Base-by-base conservation (phyloP, 2,888 invertebrate species). In the Liopterus haemorrhoidalis region DNA sequence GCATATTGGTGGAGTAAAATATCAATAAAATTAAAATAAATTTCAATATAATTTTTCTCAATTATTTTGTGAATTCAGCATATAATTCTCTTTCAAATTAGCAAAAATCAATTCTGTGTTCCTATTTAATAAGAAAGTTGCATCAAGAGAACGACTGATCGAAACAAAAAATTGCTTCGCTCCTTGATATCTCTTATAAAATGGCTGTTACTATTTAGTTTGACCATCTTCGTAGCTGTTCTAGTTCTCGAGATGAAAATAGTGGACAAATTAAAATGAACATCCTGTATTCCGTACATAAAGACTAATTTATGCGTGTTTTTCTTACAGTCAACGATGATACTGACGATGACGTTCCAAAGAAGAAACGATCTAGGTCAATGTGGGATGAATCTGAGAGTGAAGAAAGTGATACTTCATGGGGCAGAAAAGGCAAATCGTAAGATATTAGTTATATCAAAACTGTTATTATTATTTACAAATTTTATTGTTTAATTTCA, bases 331-430 rank as follows among this genome's bases (percentile, higher is more conserved):
- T 74, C 49, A 72, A 73, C 46, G 70, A 68, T 49, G 75, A 76
- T 39, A 50, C 55, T 3, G 75, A 75, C n/a, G 75, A 76, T 50
- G 72, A 73, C 43, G 67, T 68, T 3, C 72, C 74, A 12, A 71
- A 72, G 46, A 67, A 70, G 41, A 76, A 74, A 56, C 78, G 78
- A 50, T 77, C 75, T 42, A 72, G 73, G 53, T 72, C 74, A 0
- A 70, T 72, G 45, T 79, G 77, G 69, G 74, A 73, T 19, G 78
- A 78, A 41, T 73, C 77, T 0, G 74, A 75, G 38, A 74, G 74
- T 27, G 75, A 75, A 39, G 79, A 78, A 38, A 78, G 78, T 30
- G 81, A 79, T 46, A 71, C 71, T 32, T 73, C 74, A 0, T 76
- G 76, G 75, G 70, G 72, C 8, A 65, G 69, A 25, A 66, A 63